Evolutionary conservation across 1,140 invertebrate genomes (phyloP).

Genomic region (Pachypsylla venusta): DNA sequence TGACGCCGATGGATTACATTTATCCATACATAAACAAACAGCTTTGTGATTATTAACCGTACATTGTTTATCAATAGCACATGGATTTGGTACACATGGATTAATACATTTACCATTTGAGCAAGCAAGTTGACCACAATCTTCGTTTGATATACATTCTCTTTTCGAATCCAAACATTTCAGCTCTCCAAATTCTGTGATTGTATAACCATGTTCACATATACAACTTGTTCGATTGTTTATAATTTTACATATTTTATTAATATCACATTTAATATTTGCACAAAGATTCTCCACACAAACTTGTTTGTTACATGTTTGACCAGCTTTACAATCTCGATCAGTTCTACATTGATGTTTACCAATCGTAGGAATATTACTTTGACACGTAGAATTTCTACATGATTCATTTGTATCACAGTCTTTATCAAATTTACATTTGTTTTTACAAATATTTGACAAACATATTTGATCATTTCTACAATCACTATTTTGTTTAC

Average conservation of each 20-base stretch:
- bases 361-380: not conserved
- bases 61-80: constrained; percentile 64
- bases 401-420: not conserved
- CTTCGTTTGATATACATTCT: constrained; percentile 62
- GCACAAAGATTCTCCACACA: constrained; percentile 61
- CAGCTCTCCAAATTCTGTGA: constrained; percentile 68
- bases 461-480: not conserved
- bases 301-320: not conserved
- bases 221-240: constrained; percentile 71
- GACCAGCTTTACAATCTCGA: constrained; percentile 42
- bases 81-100: constrained; percentile 51
- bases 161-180: constrained; percentile 60
- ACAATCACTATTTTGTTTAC: not conserved
- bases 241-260: constrained; percentile 75
- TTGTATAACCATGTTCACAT: constrained; percentile 71
- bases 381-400: not conserved
- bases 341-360: constrained; percentile 31
- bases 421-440: not conserved
- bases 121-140: constrained; percentile 76
- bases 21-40: constrained; percentile 68
- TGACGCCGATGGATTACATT: constrained; percentile 61
- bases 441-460: not conserved
- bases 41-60: constrained; percentile 70
- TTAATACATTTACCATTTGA: constrained; percentile 64
- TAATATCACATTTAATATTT: constrained; percentile 48